Evolutionary conservation across 2,797 vertebrate species (phyloP), one percentile per base, ranked within the genome.

Genomic region (Poecilia picta): DNA sequence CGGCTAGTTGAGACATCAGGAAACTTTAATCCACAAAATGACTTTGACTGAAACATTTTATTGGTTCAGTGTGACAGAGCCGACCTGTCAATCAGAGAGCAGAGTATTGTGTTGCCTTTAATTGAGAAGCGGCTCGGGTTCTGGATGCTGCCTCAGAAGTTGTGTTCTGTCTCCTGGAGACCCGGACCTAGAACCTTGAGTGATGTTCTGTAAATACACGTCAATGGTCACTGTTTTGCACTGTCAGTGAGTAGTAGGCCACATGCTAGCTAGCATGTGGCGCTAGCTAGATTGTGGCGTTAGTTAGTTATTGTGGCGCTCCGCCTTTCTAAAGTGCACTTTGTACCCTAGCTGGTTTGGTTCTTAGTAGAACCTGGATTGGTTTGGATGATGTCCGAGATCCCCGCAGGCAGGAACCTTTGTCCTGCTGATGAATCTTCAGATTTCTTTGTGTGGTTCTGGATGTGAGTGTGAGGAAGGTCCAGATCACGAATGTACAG

Each of bases 241-340:
- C 87, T n/a, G 90, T 91, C 89, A 85, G 88, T 88, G 73, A 74
- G 85, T n/a, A n/a, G n/a, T n/a, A n/a, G n/a, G n/a, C n/a, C n/a
- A n/a, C n/a, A n/a, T n/a, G n/a, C 31, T 89, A 89, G 88, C 91
- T 92, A 93, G 95, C 96, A 95, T 95, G 95, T 84, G 86, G 75
- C 76, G 62, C 82, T 82, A 66, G 86, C 88, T 49, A 49, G 80
- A 75, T n/a, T n/a, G n/a, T n/a, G n/a, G n/a, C n/a, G n/a, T n/a
- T n/a, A n/a, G n/a, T n/a, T n/a, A n/a, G n/a, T n/a, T n/a, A n/a
- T 15, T 3, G 31, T 49, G 82, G 53, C 15, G 46, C 89, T 79
- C 28, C n/a, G 88, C 81, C 87, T 68, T 23, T 25, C 31, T 87
- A 71, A 93, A 94, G 89, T 91, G 86, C 91, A 86, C 90, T 90